phyloP scores from a whole-genome alignment of 2,797 vertebrate species.

The Rhinophrynus dorsalis region DNA sequence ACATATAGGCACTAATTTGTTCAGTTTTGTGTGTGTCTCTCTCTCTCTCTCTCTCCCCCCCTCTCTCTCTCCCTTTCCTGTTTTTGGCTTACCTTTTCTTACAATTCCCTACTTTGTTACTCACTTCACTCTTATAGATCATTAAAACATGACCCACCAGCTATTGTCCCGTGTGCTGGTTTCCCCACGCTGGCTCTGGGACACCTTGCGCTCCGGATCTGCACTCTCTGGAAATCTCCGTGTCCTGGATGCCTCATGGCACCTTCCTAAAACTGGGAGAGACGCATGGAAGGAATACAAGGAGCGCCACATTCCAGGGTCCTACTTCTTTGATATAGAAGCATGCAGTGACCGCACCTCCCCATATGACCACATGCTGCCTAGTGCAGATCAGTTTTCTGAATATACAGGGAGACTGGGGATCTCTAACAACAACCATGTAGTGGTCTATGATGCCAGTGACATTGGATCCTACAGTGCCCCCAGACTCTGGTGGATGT shows the following conservation, averaged over 20 bases:
- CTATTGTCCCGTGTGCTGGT: constrained; percentile 79
- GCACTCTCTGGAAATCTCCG: constrained; percentile 71
- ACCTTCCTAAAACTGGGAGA: constrained; percentile 78
- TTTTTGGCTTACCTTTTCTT: too few relatives aligned
- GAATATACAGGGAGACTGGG: constrained; percentile 81
- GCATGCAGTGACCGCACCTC: constrained; percentile 80
- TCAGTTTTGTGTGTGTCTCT: too few relatives aligned
- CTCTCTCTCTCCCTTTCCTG: too few relatives aligned
- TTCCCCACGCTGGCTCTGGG: constrained; percentile 82
- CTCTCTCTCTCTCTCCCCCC: too few relatives aligned
- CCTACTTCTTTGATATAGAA: constrained; percentile 87
- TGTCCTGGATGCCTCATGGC: constrained; percentile 88
- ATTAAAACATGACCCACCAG: constrained; percentile 61
- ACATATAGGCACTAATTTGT: too few relatives aligned
- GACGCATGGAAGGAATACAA: constrained; percentile 76
- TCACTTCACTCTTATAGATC: too few relatives aligned
- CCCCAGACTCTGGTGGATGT: constrained; percentile 97
- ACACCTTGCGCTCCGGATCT: constrained; percentile 70
- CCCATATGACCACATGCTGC: constrained; percentile 84
- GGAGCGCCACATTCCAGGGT: constrained; percentile 82
- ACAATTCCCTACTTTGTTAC: too few relatives aligned
- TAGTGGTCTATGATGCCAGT: constrained; percentile 90
- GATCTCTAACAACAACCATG: constrained; percentile 80
- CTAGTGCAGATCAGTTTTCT: constrained; percentile 71
- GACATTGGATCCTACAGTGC: constrained; percentile 85